Evolutionary conservation across 2,888 invertebrate genomes (phyloP).

Genomic region (Harmothoe impar): DNA sequence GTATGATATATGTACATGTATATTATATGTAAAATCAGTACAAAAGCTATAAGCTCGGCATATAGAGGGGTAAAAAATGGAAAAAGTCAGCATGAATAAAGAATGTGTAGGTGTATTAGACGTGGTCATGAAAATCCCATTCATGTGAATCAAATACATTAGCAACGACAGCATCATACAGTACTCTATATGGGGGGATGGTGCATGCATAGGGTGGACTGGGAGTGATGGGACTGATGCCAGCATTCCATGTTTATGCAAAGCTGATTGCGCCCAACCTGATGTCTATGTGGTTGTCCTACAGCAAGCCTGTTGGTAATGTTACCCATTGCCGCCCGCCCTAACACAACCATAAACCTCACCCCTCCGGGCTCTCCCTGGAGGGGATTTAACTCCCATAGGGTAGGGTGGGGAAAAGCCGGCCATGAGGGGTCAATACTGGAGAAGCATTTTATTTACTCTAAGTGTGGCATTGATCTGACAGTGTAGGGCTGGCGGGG

Average conservation of each 20-base stretch:
- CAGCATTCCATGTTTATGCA: constrained; percentile 20
- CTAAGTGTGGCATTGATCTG: neutral
- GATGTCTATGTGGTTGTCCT: constrained; percentile 7
- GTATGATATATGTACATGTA: too few species aligned
- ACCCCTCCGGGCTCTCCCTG: neutral
- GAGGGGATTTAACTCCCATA: neutral
- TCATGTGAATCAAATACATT: too few species aligned
- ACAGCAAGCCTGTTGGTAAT: neutral
- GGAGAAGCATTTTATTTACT: constrained; percentile 35
- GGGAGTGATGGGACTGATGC: too few species aligned
- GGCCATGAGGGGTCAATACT: neutral
- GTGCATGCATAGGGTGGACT: too few species aligned
- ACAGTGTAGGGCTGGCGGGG: neutral
- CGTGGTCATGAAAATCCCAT: too few species aligned
- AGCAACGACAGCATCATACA: too few species aligned
- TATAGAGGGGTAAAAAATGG: too few species aligned
- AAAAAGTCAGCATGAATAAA: too few species aligned
- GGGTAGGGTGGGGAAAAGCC: constrained; percentile 19
- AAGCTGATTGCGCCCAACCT: neutral
- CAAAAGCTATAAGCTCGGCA: too few species aligned
- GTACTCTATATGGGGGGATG: too few species aligned
- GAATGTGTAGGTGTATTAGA: too few species aligned
- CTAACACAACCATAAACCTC: neutral
- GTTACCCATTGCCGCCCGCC: neutral
- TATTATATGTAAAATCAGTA: too few species aligned